Evolutionary conservation across 2,888 invertebrate genomes (phyloP), one percentile per base, ranked within the genome.

Genomic region (Watsonalla cultraria): DNA sequence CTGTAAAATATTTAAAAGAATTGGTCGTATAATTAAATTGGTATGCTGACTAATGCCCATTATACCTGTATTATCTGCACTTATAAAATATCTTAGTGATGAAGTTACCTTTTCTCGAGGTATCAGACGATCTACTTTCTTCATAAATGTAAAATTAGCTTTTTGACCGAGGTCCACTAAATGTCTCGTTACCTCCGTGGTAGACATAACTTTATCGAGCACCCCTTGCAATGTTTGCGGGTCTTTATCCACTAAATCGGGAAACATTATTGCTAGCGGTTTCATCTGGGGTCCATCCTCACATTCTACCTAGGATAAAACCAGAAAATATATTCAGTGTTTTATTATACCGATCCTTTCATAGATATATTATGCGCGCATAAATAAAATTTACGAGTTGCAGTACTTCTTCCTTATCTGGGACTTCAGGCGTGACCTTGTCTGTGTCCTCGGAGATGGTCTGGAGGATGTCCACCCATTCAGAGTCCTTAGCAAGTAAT

Each of bases 401-500:
- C 55, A 84, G 65, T 71, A 82, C 75, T 77, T 81, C 81, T 64
- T 87, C 86, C 52, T 82, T 84, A 45, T 78, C 79, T 51, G 72
- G 68, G 45, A 66, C 60, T 53, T 66, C 68, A 15, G 58, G 63
- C 37, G 68, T 54, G 33, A 65, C 64, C 52, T 51, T 65, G n/a
- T 64, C 55, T 6, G 62, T 55, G 15, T 66, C 66, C 9, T 63
- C 45, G 6, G 61, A 53, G 45, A 73, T 53, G n/a, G 73, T 58
- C 55, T 84, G 80, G 62, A 84, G 58, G 62, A 86, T 77, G 63
- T 86, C 82, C 65, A 80, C 78, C 91, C 91, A 91, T 76, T 88
- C 86, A 0, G 92, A 92, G 66, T 91, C 91, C 70, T 88, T 87
- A 9, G 90, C 89, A 58, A 86, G 66, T 53, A 91, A 66, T 5